Evolutionary conservation across 2,888 invertebrate genomes (phyloP).

Genomic region (Horisme vitalbata): DNA sequence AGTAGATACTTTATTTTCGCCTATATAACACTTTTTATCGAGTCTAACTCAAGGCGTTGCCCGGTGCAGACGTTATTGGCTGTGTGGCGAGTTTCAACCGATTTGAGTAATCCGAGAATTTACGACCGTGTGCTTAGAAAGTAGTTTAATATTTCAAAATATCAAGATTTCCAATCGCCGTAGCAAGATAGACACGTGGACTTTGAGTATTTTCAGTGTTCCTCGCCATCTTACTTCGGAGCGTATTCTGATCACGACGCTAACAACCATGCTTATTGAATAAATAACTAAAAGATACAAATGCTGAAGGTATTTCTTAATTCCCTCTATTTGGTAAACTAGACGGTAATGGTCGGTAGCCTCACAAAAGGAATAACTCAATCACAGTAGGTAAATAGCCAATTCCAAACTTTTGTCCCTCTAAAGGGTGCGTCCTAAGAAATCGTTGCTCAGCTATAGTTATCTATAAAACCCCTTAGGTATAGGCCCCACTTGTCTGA

Average conservation of each 20-base stretch:
- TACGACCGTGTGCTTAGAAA: too few species aligned
- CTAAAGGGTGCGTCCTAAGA: conserved; percentile 52
- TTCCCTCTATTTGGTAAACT: conserved; percentile 9
- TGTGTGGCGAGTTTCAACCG: too few species aligned
- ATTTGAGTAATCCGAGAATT: too few species aligned
- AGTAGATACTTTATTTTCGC: too few species aligned
- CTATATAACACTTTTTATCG: too few species aligned
- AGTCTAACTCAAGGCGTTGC: too few species aligned
- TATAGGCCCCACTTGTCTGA: too few species aligned
- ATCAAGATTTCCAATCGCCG: conserved; percentile 44
- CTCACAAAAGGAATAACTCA: conserved; percentile 53
- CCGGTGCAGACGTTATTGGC: too few species aligned
- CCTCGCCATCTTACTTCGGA: conserved; percentile 51
- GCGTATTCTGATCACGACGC: conserved; percentile 65
- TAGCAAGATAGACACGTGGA: conserved; percentile 44
- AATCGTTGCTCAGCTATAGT: conserved; percentile 46
- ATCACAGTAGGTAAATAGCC: conserved; percentile 39
- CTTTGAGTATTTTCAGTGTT: conserved; percentile 60
- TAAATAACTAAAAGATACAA: conserved; percentile 39
- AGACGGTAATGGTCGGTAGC: conserved; percentile 27
- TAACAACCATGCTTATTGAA: conserved; percentile 43
- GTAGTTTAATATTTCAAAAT: conserved; percentile 35
- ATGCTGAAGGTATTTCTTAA: conserved; percentile 32
- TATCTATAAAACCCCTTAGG: conserved; percentile 73
- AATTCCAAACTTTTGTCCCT: conserved; percentile 55